phyloP scores from a whole-genome alignment of 2,113 vertebrate species.

The Labeo rohita region DNA sequence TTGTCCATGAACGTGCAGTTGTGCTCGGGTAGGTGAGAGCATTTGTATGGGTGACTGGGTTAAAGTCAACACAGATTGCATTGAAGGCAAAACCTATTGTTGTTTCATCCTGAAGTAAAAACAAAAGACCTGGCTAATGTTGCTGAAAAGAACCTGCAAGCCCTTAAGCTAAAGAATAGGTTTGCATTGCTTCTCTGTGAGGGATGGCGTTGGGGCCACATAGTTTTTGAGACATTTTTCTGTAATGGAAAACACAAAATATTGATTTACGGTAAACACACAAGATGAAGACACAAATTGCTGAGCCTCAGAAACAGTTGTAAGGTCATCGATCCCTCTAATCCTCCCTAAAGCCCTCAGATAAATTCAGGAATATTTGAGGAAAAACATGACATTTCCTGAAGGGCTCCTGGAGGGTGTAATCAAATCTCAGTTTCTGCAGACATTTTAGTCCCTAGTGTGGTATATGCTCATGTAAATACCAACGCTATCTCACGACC shows the following conservation, averaged over 20 bases:
- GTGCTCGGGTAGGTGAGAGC: not conserved
- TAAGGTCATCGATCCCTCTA: slow-evolving; percentile 27
- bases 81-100: not conserved
- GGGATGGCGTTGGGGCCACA: not conserved
- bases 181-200: not conserved
- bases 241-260: slow-evolving; percentile 8
- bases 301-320: slow-evolving; percentile 7
- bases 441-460: not conserved
- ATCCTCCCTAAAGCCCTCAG: slow-evolving; percentile 2
- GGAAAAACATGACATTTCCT: slow-evolving; percentile 8
- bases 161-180: not conserved
- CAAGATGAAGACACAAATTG: slow-evolving; percentile 6
- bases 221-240: not conserved
- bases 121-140: not conserved
- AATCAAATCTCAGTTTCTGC: slow-evolving; percentile 56
- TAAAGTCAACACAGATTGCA: not conserved
- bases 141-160: not conserved
- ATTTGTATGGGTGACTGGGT: not conserved
- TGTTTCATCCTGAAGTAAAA: not conserved
- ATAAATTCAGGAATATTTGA: slow-evolving; percentile 32
- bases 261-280: slow-evolving; percentile 35
- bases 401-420: slow-evolving; percentile 41
- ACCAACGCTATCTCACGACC: not conserved
- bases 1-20: not conserved
- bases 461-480: not conserved